Conservation (phyloP, 2,888 invertebrate species). For the Seira musarum region DNA sequence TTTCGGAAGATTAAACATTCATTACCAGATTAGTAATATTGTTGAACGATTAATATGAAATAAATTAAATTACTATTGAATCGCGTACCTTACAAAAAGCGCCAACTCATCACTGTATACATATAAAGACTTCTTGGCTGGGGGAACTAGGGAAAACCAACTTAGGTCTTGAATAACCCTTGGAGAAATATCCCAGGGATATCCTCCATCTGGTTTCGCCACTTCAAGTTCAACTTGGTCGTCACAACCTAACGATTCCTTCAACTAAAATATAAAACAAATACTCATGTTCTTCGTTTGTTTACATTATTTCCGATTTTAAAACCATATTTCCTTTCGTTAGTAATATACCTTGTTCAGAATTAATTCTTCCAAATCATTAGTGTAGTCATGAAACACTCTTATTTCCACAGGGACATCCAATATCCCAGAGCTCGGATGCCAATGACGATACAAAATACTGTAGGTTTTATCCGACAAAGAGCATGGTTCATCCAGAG, state of each 20-base stretch:
- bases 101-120: slow-evolving; percentile 63
- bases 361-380: slow-evolving; percentile 58
- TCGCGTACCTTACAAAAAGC: slow-evolving; percentile 54
- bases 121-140: slow-evolving; percentile 52
- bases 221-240: slow-evolving; percentile 44
- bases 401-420: slow-evolving; percentile 54
- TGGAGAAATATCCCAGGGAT: slow-evolving; percentile 43
- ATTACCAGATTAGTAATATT: not conserved
- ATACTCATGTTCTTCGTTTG: too few species aligned
- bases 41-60: not conserved
- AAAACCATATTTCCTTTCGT: not conserved
- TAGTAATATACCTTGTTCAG: slow-evolving; percentile 55
- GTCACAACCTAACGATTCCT: slow-evolving; percentile 35
- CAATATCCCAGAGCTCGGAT: slow-evolving; percentile 47
- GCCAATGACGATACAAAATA: slow-evolving; percentile 59
- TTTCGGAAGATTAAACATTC: too few species aligned
- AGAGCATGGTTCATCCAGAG: slow-evolving; percentile 28
- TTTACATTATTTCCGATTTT: slow-evolving; percentile 9
- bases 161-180: slow-evolving; percentile 43
- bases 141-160: slow-evolving; percentile 50
- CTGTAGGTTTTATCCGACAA: slow-evolving; percentile 43
- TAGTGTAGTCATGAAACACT: slow-evolving; percentile 62
- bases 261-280: slow-evolving; percentile 26
- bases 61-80: not conserved
- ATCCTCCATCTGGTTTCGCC: slow-evolving; percentile 45